Percentiles rank a stretch among this genome's conserved stretches.
phyloP scores from a whole-genome alignment of 2,888 invertebrate species.

The Malacosoma neustria region DNA sequence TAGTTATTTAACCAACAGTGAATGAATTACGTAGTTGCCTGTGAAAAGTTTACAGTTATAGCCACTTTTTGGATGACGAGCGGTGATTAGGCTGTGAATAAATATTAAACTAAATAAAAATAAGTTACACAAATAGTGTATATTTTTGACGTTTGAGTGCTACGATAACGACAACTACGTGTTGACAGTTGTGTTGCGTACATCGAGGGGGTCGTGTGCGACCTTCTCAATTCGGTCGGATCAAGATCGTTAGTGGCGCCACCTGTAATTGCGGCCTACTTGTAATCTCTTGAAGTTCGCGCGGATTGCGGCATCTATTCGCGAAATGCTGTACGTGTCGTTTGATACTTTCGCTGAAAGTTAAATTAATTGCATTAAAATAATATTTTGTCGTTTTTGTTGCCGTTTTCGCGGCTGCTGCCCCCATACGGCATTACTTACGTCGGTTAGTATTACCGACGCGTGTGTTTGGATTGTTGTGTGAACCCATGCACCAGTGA shows the following conservation, averaged over 20 bases:
- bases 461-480: slow-evolving; percentile 10
- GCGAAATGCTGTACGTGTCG: slow-evolving; percentile 65
- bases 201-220: slow-evolving; percentile 23
- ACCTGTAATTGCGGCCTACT: slow-evolving; percentile 30
- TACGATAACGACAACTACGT: slow-evolving; percentile 34
- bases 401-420: slow-evolving; percentile 11
- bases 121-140: slow-evolving; percentile 26
- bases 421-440: background rate
- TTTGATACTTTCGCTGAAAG: slow-evolving; percentile 54
- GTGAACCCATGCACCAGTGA: slow-evolving; percentile 19
- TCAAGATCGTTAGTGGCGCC: slow-evolving; percentile 42
- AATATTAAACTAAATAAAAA: slow-evolving; percentile 27
- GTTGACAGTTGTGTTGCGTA: slow-evolving; percentile 24
- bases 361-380: slow-evolving; percentile 32
- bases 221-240: slow-evolving; percentile 23
- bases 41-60: slow-evolving; percentile 45
- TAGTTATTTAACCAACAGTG: slow-evolving; percentile 33
- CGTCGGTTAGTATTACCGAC: background rate
- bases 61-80: slow-evolving; percentile 36
- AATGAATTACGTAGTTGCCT: slow-evolving; percentile 39
- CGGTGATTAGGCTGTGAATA: slow-evolving; percentile 44
- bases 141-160: slow-evolving; percentile 47
- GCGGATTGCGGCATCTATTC: slow-evolving; percentile 37
- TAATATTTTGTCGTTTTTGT: slow-evolving; percentile 19
- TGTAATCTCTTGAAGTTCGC: slow-evolving; percentile 43